Evolutionary conservation across 2,888 invertebrate genomes (phyloP), one percentile per base, ranked within the genome.

Genomic region (Drosophila birchii): DNA sequence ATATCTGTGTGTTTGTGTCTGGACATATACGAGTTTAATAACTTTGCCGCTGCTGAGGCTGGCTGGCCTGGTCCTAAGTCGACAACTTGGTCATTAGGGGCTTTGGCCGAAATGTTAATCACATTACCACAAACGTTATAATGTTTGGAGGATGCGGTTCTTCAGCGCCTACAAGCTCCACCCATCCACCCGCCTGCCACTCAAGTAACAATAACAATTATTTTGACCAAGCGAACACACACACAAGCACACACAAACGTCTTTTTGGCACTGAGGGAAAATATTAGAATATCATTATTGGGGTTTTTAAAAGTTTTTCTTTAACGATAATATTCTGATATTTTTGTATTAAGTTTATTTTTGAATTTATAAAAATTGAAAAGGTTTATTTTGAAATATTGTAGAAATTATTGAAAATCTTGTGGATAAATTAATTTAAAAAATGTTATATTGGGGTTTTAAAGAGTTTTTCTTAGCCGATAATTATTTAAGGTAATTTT

Each of bases 101-200:
- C 74, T 74, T 60, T 77, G 75, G 69, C 66, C 68, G 45, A 73
- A 73, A 78, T 89, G 88, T 86, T 86, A 86, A 86, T 89, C 86
- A 85, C 88, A 89, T 89, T 86, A 87, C 83, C 88, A 79, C 85
- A 88, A 86, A 78, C 85, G 85, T 80, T 88, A 80, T 88, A 88
- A 87, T 81, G 89, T 73, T 86, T 79, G 66, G 61, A 71, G 69
- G 63, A 64, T 74, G 59, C 67, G 57, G 66, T 59, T 39, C 38
- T 38, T 60, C 38, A 26, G n/a, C 14, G 12, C 34, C 66, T 3
- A 2, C 20, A 12, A 11, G 4, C 43, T 3, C 5, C n/a, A 7
- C 49, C 32, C 7, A 41, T n/a, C n/a, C n/a, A n/a, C n/a, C 38
- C 56, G 71, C 60, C 59, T 45, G 66, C 66, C 66, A 68, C 75